Evolutionary conservation across 2,797 vertebrate species (phyloP), one percentile per base, ranked within the genome.

Genomic region (Notamacropus eugenii): DNA sequence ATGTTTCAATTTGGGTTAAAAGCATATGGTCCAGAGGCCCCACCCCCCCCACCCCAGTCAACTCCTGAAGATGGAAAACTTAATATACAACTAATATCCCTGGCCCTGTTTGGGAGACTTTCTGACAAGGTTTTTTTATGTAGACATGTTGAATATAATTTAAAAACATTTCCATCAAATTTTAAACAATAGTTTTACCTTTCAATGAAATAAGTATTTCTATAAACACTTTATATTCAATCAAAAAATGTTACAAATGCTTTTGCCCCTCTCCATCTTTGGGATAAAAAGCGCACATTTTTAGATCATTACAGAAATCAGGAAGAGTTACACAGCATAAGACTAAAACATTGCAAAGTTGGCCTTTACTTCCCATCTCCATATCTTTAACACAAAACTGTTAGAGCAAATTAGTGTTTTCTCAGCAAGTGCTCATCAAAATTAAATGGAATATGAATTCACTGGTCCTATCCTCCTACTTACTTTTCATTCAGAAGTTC

Each of bases 201-300:
- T 98, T 98, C 96, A 97, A 97, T 96, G 97, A 98, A 97, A 97
- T 98, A 98, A 98, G 97, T 97, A 98, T 98, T 98, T 98, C 97
- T 98, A 98, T 98, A 98, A 98, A 98, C 96, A 59, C 98, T 98
- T 98, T 93, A 97, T 95, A 98, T 97, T 98, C 95, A 97, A 94
- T 98, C 95, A 97, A 97, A 98, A 98, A 98, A 98, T 96, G 93
- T 98, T 95, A 98, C 97, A 98, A 98, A 98, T 62, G 82, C 91
- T 96, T 97, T 97, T 97, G 90, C 96, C 92, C 97, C 97, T 98
- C 97, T 98, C 98, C 97, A 96, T 97, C 95, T 98, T 97, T 96
- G 93, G 97, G 93, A 96, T 97, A 97, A 1, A 91, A 96, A 98
- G 92, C 92, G 62, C 74, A 95, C 91, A 96, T 92, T 94, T 92